A percentile compares a stretch with the other conserved stretches of the same genome.
Conservation (phyloP, 2,888 invertebrate species). For the Hedychridium roseum region DNA sequence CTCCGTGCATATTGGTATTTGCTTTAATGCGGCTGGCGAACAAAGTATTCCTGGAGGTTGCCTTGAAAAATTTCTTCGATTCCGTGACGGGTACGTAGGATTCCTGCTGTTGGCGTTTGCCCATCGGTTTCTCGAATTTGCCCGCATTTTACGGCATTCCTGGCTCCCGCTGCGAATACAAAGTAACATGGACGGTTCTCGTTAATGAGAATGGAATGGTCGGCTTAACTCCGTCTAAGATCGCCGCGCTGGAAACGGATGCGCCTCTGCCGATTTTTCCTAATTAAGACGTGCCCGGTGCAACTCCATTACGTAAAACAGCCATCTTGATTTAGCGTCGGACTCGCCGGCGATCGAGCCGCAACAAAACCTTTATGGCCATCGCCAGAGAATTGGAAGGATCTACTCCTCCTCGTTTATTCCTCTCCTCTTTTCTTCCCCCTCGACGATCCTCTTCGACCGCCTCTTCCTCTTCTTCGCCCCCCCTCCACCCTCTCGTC, state of each 20-base stretch:
- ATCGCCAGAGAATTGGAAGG: conserved; percentile 27
- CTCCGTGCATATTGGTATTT: too few relatives aligned
- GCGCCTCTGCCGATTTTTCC: conserved; percentile 41
- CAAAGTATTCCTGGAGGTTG: too few relatives aligned
- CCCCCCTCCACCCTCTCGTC: conserved; percentile 2
- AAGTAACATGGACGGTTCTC: too few relatives aligned
- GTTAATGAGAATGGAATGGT: conserved; percentile 50
- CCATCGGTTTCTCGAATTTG: too few relatives aligned
- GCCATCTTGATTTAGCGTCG: conserved; percentile 48
- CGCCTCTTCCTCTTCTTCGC: conserved; percentile 3
- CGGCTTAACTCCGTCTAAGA: conserved; percentile 45
- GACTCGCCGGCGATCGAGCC: conserved; percentile 19
- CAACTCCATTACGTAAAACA: conserved; percentile 50
- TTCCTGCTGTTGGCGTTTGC: too few relatives aligned
- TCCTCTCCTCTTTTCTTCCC: conserved; percentile 2
- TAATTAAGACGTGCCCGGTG: conserved; percentile 48
- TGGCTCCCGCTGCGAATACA: too few relatives aligned
- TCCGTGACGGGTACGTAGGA: too few relatives aligned
- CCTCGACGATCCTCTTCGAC: not conserved
- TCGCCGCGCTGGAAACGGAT: conserved; percentile 43
- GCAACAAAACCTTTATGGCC: conserved; percentile 32
- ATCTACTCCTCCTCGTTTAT: conserved; percentile 9
- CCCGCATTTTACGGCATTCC: too few relatives aligned
- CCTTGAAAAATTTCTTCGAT: too few relatives aligned
- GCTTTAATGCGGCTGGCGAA: too few relatives aligned